Base-by-base conservation (phyloP, 2,113 vertebrate genomes). In the Gopherus flavomarginatus region DNA sequence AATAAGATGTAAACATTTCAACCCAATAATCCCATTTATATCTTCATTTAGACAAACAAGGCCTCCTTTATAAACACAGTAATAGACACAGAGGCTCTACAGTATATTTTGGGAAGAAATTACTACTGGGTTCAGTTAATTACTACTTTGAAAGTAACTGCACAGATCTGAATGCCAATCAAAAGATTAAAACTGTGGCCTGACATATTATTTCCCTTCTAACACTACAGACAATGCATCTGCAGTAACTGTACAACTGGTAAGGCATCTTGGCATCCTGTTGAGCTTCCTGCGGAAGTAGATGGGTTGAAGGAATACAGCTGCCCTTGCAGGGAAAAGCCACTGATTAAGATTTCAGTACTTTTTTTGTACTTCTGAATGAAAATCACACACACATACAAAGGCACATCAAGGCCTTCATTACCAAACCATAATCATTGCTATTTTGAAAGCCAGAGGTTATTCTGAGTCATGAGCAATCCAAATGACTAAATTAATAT, bases 381-480 rank as follows among this genome's bases (percentile, higher is more conserved):
- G 77, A 89, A 96, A 96, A 93, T 85, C 31, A 9, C 62, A 42
- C 12, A 44, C 54, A 42, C 47, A 11, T 56, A 90, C 29, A 81
- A 72, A 85, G 79, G 59, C 53, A 83, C 81, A 95, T 57, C 81
- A 90, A 94, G 93, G 78, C 31, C 14, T 59, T 96, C 85, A 50
- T 89, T 96, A 87, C 12, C 52, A 93, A 97, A 82, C 50, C 87
- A 84, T 91, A 94, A 82, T 65, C 86, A 90, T 22, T 81, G 14
- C 83, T 69, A 56, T 95, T 96, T 93, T 97, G 90, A 91, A 95
- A 97, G 49, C 96, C 97, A 90, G 82, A 94, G 91, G 88, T 84
- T 95, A 42, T 54, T 91, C 94, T 93, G 59, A 91, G 86, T 94
- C 53, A 16, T 69, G 69, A 90, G 59, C 96, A 97, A 97, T 86